Conservation (phyloP, 2,888 invertebrate species). For the Disparrhopalites patrizii region DNA sequence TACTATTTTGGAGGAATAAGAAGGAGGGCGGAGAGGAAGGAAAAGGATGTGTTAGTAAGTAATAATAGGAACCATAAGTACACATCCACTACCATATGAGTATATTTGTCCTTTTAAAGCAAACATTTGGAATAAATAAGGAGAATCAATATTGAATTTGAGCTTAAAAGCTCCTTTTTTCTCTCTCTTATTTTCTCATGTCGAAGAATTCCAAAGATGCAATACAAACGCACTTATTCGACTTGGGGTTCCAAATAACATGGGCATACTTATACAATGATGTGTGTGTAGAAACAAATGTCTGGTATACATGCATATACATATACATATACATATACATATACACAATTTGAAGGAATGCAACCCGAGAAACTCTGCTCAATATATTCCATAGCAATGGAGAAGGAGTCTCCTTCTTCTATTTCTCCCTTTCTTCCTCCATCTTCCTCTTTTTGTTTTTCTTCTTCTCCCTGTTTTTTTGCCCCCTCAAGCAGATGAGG, state of each 20-base stretch:
- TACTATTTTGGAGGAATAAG: too few relatives aligned
- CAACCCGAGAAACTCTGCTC: constrained; percentile 1
- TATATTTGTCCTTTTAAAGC: constrained; percentile 3
- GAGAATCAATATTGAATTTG: constrained; percentile 4
- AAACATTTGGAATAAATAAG: not conserved
- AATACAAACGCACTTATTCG: too few relatives aligned
- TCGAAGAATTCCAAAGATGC: not conserved
- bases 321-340: not conserved
- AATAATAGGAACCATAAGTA: too few relatives aligned
- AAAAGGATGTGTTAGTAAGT: too few relatives aligned
- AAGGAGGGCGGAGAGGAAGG: too few relatives aligned
- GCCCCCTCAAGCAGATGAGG: too few relatives aligned
- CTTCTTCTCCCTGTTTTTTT: too few relatives aligned
- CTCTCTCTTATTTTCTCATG: not conserved
- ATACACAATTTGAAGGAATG: constrained; percentile 3
- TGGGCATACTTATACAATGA: not conserved
- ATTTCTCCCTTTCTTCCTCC: too few relatives aligned
- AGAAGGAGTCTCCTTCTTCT: too few relatives aligned
- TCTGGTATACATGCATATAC: not conserved
- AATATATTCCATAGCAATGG: constrained; percentile 5
- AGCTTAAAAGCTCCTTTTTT: not conserved
- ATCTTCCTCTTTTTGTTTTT: too few relatives aligned
- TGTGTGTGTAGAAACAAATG: not conserved
- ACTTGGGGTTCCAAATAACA: too few relatives aligned
- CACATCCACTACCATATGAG: not conserved